Evolutionary conservation across 2,113 vertebrate genomes (phyloP).

Genomic region (Myotis brandtii): DNA sequence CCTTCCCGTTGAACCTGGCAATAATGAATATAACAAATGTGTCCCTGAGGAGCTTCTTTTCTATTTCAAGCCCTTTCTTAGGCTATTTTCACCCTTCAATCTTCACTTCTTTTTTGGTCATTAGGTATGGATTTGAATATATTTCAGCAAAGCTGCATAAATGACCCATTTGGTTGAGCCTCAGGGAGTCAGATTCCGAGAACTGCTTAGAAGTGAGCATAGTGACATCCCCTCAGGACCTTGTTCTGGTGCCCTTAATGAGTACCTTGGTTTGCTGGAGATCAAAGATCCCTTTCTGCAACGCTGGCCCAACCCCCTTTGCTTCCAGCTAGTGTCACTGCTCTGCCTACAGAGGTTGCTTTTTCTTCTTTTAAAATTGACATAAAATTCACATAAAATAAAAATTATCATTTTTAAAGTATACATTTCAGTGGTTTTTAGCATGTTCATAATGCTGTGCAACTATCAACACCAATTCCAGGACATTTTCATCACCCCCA

Average conservation of each 20-base stretch:
- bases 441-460: background rate
- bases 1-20: background rate
- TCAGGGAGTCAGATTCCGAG: background rate
- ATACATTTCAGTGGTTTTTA: background rate
- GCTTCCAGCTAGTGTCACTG: background rate
- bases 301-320: background rate
- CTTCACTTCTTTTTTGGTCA: background rate
- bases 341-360: background rate
- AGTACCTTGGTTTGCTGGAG: background rate
- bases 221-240: background rate
- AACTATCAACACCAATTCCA: background rate
- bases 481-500: background rate
- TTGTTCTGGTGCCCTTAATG: background rate
- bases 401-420: background rate
- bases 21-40: slow-evolving; percentile 24
- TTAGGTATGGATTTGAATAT: slow-evolving; percentile 38
- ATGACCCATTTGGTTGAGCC: background rate
- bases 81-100: background rate
- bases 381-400: background rate
- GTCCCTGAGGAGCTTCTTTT: background rate
- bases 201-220: background rate
- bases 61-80: background rate
- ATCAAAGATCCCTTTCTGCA: background rate
- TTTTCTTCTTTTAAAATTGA: background rate
- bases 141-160: slow-evolving; percentile 14